Percentiles rank a stretch among this genome's conserved stretches.
Evolutionary conservation across 2,888 invertebrate species (phyloP).

Genomic region (Hypsopygia costalis): DNA sequence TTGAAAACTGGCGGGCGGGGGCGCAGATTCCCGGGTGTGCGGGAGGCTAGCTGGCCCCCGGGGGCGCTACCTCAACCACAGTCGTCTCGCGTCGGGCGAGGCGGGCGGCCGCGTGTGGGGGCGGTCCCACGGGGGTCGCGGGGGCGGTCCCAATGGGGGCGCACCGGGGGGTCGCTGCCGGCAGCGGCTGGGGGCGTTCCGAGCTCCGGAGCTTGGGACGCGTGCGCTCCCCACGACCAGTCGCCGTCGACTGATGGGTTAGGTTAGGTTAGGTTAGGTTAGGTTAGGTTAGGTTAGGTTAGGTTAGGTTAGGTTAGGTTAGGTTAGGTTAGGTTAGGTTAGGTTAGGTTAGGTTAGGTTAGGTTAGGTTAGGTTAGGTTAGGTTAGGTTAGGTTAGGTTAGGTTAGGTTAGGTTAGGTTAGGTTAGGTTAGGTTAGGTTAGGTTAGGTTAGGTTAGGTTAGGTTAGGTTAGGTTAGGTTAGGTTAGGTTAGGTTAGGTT

Average conservation of each 20-base stretch:
- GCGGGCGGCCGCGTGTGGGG: no score
- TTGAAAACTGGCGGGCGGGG: no score
- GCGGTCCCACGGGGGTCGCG: no score
- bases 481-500: constrained; percentile 20
- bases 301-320: constrained; percentile 8
- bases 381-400: constrained; percentile 2
- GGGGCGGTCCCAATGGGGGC: no score
- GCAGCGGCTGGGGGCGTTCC: no score
- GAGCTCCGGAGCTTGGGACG: no score
- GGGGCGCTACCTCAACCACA: no score
- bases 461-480: constrained; percentile 13
- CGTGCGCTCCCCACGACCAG: no score
- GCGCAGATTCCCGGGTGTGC: no score
- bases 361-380: constrained; percentile 4
- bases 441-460: constrained; percentile 15
- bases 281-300: constrained; percentile 15
- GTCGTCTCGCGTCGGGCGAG: no score
- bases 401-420: constrained; percentile 6
- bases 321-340: constrained; percentile 1
- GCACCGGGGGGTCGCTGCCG: no score
- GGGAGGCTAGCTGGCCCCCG: no score
- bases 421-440: constrained; percentile 13
- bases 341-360: constrained; percentile 10
- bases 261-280: constrained; percentile 18
- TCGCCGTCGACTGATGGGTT: constrained; percentile 12